phyloP scores from a whole-genome alignment of 2,797 vertebrate genomes.

The Capromys pilorides region DNA sequence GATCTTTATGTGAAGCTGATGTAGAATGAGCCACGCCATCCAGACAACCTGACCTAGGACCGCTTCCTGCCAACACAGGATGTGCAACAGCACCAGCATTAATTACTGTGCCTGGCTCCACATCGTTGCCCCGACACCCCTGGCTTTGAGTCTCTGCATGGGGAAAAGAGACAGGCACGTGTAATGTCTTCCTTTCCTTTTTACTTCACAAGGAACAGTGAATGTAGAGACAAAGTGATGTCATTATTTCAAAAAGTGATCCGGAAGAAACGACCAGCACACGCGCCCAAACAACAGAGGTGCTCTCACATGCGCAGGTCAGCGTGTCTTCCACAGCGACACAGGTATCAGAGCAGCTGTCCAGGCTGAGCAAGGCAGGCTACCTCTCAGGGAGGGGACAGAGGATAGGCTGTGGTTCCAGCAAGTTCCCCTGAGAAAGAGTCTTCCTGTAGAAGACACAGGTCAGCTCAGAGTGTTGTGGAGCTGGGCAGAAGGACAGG shows the following conservation, averaged over 20 bases:
- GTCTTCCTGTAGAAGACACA: background rate
- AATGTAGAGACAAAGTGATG: background rate
- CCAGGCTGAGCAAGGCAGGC: background rate
- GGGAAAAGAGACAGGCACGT: constrained; percentile 6
- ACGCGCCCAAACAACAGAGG: background rate
- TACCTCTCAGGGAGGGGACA: background rate
- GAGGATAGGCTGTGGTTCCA: background rate
- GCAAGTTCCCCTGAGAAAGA: background rate
- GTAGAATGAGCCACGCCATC: background rate
- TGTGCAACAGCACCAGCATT: background rate
- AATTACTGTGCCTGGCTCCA: constrained; percentile 54
- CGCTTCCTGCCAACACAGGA: constrained; percentile 52
- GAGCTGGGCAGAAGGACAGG: background rate
- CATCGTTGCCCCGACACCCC: constrained; percentile 11
- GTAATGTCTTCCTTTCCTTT: background rate
- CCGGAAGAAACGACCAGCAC: background rate
- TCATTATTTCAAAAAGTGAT: background rate
- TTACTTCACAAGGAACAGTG: background rate
- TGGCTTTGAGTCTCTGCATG: background rate
- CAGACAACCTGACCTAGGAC: constrained; percentile 48
- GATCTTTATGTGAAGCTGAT: constrained; percentile 48
- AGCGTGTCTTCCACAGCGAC: background rate
- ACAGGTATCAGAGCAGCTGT: background rate
- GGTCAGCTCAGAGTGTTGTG: background rate
- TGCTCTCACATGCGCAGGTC: background rate